Evolutionary conservation across 2,113 vertebrate species (phyloP).

Genomic region (Thermophis baileyi): DNA sequence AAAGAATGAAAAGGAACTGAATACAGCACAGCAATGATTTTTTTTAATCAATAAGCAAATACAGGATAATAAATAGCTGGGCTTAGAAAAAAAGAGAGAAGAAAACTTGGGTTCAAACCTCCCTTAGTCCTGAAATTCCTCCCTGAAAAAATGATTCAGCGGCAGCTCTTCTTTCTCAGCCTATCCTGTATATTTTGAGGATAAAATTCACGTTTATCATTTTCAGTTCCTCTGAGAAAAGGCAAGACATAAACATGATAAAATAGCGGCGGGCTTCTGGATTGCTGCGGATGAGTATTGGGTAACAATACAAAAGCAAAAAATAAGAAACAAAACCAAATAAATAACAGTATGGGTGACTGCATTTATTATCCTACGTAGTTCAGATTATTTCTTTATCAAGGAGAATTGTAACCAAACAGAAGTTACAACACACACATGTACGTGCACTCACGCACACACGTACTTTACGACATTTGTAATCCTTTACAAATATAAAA

Average conservation of each 20-base stretch:
- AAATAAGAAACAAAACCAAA: not conserved
- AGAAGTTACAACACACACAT: not conserved
- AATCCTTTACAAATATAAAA: not conserved
- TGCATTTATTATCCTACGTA: not conserved
- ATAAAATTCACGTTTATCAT: not conserved
- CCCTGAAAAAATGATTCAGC: not conserved
- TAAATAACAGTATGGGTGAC: not conserved
- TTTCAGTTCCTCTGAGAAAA: not conserved
- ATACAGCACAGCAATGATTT: not conserved
- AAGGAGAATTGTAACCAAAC: not conserved
- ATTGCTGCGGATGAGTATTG: not conserved
- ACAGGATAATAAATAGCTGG: not conserved
- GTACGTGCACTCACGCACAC: no score
- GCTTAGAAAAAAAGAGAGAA: not conserved
- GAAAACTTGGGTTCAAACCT: not conserved
- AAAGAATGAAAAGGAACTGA: not conserved
- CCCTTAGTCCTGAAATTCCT: not conserved
- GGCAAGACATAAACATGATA: not conserved
- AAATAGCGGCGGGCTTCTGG: not conserved
- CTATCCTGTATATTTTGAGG: not conserved
- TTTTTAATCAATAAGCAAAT: not conserved
- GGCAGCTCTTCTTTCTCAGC: not conserved
- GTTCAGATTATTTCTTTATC: not conserved
- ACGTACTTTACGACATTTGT: not conserved
- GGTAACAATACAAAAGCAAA: not conserved